Evolutionary conservation across 1,140 invertebrate genomes (phyloP).

Genomic region (Meloidogyne floridensis): DNA sequence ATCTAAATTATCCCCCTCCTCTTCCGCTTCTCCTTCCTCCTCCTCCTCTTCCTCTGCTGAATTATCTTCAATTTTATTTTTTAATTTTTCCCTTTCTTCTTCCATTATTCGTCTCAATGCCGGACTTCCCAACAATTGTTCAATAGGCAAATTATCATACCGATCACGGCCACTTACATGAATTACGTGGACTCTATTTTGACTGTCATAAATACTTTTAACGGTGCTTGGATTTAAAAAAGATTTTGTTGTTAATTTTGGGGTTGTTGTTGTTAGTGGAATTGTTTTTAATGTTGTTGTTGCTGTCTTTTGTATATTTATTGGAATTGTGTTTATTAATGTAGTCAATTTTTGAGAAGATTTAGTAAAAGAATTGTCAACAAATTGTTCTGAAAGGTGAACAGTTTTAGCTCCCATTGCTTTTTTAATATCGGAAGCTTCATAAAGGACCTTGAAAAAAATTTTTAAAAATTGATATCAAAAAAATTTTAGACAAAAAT

Average conservation of each 20-base stretch:
- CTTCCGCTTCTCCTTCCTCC: neutral
- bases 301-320: neutral
- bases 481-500: neutral
- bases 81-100: constrained; percentile 17
- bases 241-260: neutral
- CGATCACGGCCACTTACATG: constrained; percentile 30
- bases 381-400: neutral
- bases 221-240: constrained; percentile 1
- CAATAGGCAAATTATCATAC: constrained; percentile 7
- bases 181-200: constrained; percentile 36
- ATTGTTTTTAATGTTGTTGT: neutral
- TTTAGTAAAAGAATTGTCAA: too few species aligned
- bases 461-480: neutral
- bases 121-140: constrained; percentile 12
- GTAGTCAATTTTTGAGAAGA: too few species aligned
- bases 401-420: neutral
- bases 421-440: neutral
- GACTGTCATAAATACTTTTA: constrained; percentile 20
- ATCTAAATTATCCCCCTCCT: neutral
- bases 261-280: neutral
- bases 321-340: too few species aligned
- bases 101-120: constrained; percentile 10
- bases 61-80: constrained; percentile 14
- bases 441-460: neutral
- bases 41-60: constrained; percentile 13